Base-by-base conservation (phyloP, 2,113 vertebrate genomes). In the Muntiacus reevesi region DNA sequence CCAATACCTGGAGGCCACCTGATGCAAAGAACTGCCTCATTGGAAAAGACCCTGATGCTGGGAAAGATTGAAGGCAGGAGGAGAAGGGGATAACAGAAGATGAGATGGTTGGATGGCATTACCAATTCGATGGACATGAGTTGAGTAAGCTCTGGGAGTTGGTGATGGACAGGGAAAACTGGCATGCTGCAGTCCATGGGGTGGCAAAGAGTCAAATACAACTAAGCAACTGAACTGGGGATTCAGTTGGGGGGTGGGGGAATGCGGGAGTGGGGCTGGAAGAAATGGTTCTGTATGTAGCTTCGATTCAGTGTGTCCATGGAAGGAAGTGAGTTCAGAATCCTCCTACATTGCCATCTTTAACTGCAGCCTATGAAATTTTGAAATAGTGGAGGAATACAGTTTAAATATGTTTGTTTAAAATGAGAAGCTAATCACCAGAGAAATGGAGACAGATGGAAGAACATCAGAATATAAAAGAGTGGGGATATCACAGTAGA, bases 391-490 rank as follows among this genome's bases (percentile, higher is more conserved):
- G 21, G 21, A 71, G 52, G 30, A 71, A 71, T 78, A 36, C 59
- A 64, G 25, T 86, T 93, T 89, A 93, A 81, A 71, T 90, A 81
- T 71, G 30, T 81, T 81, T 79, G 50, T 36, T 97, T 71, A 52
- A 57, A 81, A 64, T 71, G 43, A 28, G 28, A 83, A 79, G 9
- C 6, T 74, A 59, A 45, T 93, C 23, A 47, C 55, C 86, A 36
- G 81, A 97, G 23, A 86, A 71, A 52, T 74, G 81, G 45, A 30
- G 27, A 79, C 15, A 74, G 25, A 12, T 84, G 52, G 71, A 50
- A 92, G 54, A 85, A 67, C 2, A 36, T 91, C 30, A 40, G 36
- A 86, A 86, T 85, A 59, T 17, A 74, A 71, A n/a, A 11, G 15
- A 67, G 30, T 64, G 9, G 62, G 10, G 2, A 57, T 95, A 4